A percentile compares a stretch with the other conserved stretches of the same genome.
Evolutionary conservation across 64 coral and sea anemone species (phyloP).

Genomic region (Platygyra sinensis): DNA sequence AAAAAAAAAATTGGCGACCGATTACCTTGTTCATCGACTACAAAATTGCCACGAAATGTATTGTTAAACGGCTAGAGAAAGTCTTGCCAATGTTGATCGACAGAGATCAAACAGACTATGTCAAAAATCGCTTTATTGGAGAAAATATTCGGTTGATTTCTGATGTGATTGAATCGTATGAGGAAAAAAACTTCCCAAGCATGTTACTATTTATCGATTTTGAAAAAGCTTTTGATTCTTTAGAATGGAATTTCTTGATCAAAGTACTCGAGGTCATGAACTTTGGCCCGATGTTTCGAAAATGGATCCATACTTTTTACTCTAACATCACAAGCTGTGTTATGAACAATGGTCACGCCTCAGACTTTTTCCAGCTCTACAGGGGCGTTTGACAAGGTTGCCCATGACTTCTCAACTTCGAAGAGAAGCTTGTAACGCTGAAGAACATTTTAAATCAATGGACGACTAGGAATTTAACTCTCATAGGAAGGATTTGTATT

Average conservation of each 20-base stretch:
- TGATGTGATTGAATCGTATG: conserved; percentile 3
- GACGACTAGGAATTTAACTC: no score
- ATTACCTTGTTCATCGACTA: no score
- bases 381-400: background rate
- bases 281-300: conserved; percentile 12
- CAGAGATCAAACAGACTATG: background rate
- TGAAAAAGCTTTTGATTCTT: conserved; percentile 7
- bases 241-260: background rate
- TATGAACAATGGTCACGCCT: no score
- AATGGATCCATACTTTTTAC: background rate
- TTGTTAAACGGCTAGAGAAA: background rate
- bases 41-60: no score
- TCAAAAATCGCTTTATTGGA: background rate
- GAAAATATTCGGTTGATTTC: background rate
- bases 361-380: no score
- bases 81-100: background rate
- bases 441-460: no score
- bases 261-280: background rate
- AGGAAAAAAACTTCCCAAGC: background rate
- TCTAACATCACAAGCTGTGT: no score
- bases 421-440: no score
- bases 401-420: no score
- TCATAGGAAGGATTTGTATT: no score
- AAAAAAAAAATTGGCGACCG: no score
- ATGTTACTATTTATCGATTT: background rate